Evolutionary conservation across 2,888 invertebrate species (phyloP).

Genomic region (Noctuana brunneofusca): DNA sequence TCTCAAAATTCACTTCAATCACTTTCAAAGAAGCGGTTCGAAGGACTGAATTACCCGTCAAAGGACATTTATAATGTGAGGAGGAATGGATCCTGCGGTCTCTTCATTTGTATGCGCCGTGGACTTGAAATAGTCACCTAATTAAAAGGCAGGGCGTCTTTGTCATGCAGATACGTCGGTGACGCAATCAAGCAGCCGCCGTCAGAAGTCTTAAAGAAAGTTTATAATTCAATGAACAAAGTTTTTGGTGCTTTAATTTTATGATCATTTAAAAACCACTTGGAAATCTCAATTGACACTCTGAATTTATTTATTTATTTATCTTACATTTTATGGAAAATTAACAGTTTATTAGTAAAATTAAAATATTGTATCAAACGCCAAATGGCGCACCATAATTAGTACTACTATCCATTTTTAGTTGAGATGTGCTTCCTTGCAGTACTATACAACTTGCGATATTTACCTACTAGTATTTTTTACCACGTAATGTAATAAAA

Average conservation of each 20-base stretch:
- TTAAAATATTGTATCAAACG: too few relatives aligned
- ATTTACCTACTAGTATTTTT: too few relatives aligned
- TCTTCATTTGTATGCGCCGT: constrained; percentile 44
- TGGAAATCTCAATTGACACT: background rate
- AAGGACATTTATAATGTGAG: background rate
- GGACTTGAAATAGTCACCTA: constrained; percentile 43
- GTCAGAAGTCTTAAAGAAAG: constrained; percentile 24
- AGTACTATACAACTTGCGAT: too few relatives aligned
- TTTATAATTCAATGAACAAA: constrained; percentile 27
- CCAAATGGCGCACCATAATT: too few relatives aligned
- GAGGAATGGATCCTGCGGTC: constrained; percentile 31
- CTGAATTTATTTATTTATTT: too few relatives aligned
- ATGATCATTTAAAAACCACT: background rate
- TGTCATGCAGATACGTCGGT: constrained; percentile 44
- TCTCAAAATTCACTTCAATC: too few relatives aligned
- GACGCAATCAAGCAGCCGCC: constrained; percentile 17
- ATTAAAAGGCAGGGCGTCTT: constrained; percentile 42
- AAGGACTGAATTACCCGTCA: background rate
- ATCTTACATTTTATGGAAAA: too few relatives aligned
- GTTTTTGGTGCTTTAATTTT: background rate
- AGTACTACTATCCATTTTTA: too few relatives aligned
- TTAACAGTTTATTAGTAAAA: too few relatives aligned
- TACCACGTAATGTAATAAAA: too few relatives aligned
- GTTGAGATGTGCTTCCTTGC: too few relatives aligned
- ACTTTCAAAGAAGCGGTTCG: background rate